Evolutionary conservation across 2,113 vertebrate genomes (phyloP).

Genomic region (Fukomys damarensis): DNA sequence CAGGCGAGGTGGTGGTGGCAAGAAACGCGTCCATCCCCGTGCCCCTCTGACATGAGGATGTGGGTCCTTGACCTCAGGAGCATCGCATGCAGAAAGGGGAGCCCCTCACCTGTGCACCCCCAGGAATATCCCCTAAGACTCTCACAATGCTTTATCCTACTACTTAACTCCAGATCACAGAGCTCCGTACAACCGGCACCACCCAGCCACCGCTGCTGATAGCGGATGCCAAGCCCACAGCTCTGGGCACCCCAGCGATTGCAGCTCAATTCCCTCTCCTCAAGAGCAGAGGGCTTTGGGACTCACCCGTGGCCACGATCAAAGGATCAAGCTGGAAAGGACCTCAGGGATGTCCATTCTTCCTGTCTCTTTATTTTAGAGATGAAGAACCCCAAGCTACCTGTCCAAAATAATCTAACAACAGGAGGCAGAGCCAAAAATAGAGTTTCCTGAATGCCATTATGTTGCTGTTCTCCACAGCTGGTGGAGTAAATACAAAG

Average conservation of each 20-base stretch:
- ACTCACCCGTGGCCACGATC: not conserved
- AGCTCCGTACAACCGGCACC: not conserved
- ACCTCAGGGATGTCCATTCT: not conserved
- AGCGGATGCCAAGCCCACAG: not conserved
- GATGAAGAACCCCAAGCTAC: not conserved
- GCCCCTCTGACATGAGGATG: not conserved
- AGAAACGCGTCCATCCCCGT: not conserved
- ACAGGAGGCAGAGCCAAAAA: not conserved
- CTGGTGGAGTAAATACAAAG: not conserved
- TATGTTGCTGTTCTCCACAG: not conserved
- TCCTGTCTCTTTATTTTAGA: not conserved
- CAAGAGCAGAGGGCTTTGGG: not conserved
- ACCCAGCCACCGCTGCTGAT: not conserved
- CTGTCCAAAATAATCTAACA: not conserved
- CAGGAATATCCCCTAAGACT: not conserved
- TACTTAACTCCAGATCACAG: not conserved
- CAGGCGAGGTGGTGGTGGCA: fast-evolving
- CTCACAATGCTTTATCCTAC: not conserved
- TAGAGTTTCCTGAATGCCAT: not conserved
- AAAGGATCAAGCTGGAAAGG: not conserved
- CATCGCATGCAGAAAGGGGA: not conserved
- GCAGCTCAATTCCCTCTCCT: not conserved
- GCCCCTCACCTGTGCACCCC: not conserved
- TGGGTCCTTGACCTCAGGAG: not conserved
- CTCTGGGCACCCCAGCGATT: not conserved